A percentile compares a stretch with the other conserved stretches of the same genome.
Evolutionary conservation across 2,888 invertebrate species (phyloP).

Genomic region (Zhuqinia jingwanae): DNA sequence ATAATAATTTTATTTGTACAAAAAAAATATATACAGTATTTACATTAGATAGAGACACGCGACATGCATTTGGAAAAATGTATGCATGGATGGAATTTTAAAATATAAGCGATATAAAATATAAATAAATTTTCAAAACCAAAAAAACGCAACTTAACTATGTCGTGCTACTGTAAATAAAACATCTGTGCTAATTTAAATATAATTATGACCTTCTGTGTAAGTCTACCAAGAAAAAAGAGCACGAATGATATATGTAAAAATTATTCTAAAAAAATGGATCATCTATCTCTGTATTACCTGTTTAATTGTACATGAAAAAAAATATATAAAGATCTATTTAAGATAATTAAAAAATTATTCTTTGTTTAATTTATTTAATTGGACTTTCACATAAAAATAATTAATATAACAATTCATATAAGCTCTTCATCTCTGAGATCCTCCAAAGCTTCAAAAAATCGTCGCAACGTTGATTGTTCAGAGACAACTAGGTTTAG

Average conservation of each 20-base stretch:
- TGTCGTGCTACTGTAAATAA: too few relatives aligned
- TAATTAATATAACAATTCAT: not conserved
- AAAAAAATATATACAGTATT: too few relatives aligned
- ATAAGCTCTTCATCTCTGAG: conserved; percentile 64
- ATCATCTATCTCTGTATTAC: not conserved
- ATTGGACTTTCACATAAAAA: too few relatives aligned
- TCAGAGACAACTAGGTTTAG: conserved; percentile 73
- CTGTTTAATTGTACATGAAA: not conserved
- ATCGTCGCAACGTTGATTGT: conserved; percentile 64
- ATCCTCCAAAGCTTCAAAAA: conserved; percentile 73
- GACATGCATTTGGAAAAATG: not conserved
- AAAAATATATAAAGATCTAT: not conserved
- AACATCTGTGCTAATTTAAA: too few relatives aligned
- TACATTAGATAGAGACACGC: too few relatives aligned
- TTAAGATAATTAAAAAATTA: not conserved
- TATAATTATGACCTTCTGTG: too few relatives aligned
- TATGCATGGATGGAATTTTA: not conserved
- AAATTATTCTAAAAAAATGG: not conserved
- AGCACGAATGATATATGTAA: too few relatives aligned
- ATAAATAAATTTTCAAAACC: conserved; percentile 22
- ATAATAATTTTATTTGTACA: too few relatives aligned
- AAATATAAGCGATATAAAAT: not conserved
- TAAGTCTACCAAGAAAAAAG: too few relatives aligned
- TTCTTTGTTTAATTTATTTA: too few relatives aligned
- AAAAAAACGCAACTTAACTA: conserved; percentile 27